Evolutionary conservation across 1,140 invertebrate species (phyloP).

Genomic region (Trichonephila clavata): DNA sequence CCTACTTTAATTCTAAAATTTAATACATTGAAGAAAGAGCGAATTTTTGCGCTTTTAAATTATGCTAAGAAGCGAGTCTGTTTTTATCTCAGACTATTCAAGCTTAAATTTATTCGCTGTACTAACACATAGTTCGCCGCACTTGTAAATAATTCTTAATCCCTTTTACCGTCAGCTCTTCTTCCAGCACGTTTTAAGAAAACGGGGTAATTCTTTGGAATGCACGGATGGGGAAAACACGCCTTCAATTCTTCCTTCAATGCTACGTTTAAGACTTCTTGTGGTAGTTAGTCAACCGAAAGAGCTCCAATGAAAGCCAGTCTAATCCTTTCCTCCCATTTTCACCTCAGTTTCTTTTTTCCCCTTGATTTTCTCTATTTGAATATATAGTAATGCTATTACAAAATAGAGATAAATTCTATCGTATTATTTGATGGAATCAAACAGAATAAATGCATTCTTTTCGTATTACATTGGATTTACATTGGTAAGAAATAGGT

Average conservation of each 20-base stretch:
- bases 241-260: background rate
- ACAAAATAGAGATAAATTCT: background rate
- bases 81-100: too few relatives aligned
- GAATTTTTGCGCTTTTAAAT: too few relatives aligned
- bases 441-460: background rate
- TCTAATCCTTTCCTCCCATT: constrained; percentile 40
- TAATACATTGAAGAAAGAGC: too few relatives aligned
- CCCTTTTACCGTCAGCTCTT: background rate
- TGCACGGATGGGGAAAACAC: background rate
- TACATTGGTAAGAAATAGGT: too few relatives aligned
- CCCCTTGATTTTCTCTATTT: background rate
- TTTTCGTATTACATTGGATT: too few relatives aligned
- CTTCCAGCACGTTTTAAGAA: background rate
- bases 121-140: too few relatives aligned
- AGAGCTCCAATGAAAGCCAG: background rate
- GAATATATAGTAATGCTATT: background rate
- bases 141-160: background rate
- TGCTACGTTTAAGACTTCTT: constrained; percentile 20
- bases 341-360: background rate
- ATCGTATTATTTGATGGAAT: background rate
- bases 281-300: constrained; percentile 20
- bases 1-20: too few relatives aligned
- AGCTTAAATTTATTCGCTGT: too few relatives aligned
- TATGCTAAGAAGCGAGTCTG: too few relatives aligned
- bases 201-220: background rate